Conservation (phyloP, 2,113 vertebrate genomes). For the Tachycineta bicolor region DNA sequence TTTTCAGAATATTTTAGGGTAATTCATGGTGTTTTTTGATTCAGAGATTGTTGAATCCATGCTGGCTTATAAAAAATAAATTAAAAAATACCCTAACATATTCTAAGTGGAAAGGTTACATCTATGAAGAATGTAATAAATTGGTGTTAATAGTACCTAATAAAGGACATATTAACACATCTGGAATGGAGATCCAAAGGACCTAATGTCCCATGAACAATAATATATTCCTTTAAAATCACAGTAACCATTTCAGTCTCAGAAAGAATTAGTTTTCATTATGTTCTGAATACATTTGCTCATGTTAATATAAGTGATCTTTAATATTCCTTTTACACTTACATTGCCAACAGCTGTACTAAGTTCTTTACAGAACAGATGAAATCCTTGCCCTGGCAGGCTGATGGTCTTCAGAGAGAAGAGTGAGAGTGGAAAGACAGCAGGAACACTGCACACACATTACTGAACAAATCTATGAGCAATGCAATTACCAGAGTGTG, state of each 20-base stretch:
- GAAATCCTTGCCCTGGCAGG: not conserved
- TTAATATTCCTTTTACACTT: not conserved
- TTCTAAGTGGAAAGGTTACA: not conserved
- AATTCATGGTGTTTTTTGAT: not conserved
- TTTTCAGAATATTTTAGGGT: not conserved
- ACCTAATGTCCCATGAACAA: not conserved
- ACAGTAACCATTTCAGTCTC: not conserved
- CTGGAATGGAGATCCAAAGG: not conserved
- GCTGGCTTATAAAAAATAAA: not conserved
- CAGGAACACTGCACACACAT: not conserved
- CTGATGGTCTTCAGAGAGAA: fast-evolving
- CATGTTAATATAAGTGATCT: not conserved
- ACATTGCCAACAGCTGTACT: not conserved
- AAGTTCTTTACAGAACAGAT: not conserved
- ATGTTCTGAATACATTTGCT: not conserved
- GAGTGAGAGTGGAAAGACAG: not conserved
- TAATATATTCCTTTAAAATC: not conserved
- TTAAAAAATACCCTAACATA: not conserved
- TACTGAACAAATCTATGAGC: not conserved
- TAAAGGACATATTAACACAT: not conserved
- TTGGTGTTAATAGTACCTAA: not conserved
- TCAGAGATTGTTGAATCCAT: not conserved
- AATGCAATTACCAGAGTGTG: not conserved
- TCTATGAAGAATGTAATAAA: not conserved
- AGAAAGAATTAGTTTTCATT: not conserved